phyloP scores from a whole-genome alignment of 2,888 invertebrate species.

The Leptogaster cylindrica region DNA sequence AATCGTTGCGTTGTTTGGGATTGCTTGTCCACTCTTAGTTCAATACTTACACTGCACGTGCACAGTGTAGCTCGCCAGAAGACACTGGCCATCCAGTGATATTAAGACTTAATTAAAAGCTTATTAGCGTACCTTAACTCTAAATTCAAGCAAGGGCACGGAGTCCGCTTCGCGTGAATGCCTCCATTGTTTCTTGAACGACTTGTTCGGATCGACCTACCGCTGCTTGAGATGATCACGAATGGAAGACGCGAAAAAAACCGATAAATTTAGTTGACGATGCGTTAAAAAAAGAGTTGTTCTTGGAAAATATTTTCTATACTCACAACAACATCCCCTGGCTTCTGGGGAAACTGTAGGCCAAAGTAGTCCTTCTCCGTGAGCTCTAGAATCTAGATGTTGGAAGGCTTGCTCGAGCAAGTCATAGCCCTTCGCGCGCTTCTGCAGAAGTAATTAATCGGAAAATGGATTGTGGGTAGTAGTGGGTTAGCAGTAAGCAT shows the following conservation, averaged over 20 bases:
- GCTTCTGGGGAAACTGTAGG: conserved; percentile 77
- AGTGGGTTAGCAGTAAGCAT: no score
- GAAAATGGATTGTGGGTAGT: no score
- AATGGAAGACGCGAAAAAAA: no score
- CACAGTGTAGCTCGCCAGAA: conserved; percentile 96
- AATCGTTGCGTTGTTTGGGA: no score
- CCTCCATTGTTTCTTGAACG: conserved; percentile 88
- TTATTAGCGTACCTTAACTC: conserved; percentile 66
- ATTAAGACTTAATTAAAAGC: conserved; percentile 8
- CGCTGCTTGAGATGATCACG: no score
- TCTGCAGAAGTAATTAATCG: no score
- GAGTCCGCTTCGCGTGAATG: conserved; percentile 65
- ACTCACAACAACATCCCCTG: conserved; percentile 61
- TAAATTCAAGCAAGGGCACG: conserved; percentile 67
- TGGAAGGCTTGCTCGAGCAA: conserved; percentile 92
- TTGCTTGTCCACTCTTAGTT: no score
- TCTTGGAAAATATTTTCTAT: no score
- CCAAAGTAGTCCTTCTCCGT: conserved; percentile 98
- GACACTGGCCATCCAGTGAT: conserved; percentile 83
- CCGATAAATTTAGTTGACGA: conserved; percentile 22
- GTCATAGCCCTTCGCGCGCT: conserved; percentile 89
- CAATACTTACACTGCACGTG: conserved; percentile 82
- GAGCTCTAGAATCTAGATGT: conserved; percentile 91
- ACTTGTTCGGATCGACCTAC: conserved; percentile 95
- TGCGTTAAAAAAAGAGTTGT: not conserved